Percentiles rank a stretch among this genome's conserved stretches.
Conservation (phyloP, 2,888 invertebrate species). For the Ophonus ardosiacus region DNA sequence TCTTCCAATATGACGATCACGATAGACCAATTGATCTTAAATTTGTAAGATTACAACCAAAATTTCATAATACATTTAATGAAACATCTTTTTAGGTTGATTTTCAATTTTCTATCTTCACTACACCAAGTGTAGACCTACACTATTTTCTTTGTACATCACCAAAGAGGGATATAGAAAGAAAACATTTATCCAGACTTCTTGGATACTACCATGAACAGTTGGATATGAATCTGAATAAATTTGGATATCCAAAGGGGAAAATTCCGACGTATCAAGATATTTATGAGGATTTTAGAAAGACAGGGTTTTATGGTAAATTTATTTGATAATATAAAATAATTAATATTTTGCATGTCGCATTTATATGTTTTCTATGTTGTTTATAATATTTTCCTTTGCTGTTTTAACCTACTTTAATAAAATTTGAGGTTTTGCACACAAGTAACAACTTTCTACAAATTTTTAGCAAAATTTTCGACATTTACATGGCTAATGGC, state of each 20-base stretch:
- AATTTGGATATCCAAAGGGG: constrained; percentile 70
- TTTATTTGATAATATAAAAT: neutral
- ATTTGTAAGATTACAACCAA: constrained; percentile 72
- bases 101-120: constrained; percentile 75
- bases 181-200: constrained; percentile 70
- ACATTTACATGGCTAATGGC: too few species aligned
- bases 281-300: constrained; percentile 70
- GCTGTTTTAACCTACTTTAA: too few species aligned
- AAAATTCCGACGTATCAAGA: constrained; percentile 71
- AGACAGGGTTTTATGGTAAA: constrained; percentile 72
- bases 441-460: too few species aligned
- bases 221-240: constrained; percentile 69
- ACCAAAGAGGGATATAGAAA: constrained; percentile 70
- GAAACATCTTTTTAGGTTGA: constrained; percentile 74
- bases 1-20: constrained; percentile 73
- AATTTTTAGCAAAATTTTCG: too few species aligned
- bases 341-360: too few species aligned
- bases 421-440: too few species aligned
- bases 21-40: constrained; percentile 73
- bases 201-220: constrained; percentile 72
- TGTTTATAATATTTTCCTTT: too few species aligned
- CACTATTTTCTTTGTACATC: constrained; percentile 76
- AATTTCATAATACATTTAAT: neutral
- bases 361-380: too few species aligned
- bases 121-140: constrained; percentile 75